Base-by-base conservation (phyloP, 2,113 vertebrate genomes). In the Melierax canorus region DNA sequence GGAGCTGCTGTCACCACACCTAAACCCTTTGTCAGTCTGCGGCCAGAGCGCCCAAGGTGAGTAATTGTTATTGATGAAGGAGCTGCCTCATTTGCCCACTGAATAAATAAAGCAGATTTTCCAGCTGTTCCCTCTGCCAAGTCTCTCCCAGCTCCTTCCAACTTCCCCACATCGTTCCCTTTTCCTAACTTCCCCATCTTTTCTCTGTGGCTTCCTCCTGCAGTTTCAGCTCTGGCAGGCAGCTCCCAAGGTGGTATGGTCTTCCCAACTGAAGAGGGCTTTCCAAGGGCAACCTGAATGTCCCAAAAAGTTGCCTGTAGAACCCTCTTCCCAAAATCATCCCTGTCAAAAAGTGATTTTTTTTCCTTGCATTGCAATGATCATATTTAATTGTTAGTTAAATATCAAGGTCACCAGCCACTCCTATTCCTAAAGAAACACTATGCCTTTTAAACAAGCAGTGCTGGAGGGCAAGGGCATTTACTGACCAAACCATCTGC, bases 41-140 rank as follows among this genome's bases (percentile, higher is more conserved):
- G 72, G 60, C 73, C n/a, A 59, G 32, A 67, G 69, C 0, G 0
- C 30, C 72, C 26, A 32, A 46, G 19, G 60, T 80, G 59, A 88
- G 51, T 80, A 88, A 74, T 90, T 90, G 68, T 67, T 82, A 94
- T 46, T 84, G 62, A 68, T 46, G 83, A 56, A 92, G n/a, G 36
- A 91, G 68, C 27, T 75, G 76, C 43, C 53, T 78, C 68, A 30
- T 89, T 94, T 89, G 86, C 60, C 69, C 66, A 26, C 73, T 46
- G 73, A 85, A 92, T 89, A 82, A 96, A 81, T 88, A 87, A 87
- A 85, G 53, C 69, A 66, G 50, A n/a, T 91, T 95, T 94, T 68
- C 80, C 69, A 88, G 22, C 43, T 86, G 8, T 84, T 95, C 66
- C 64, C 17, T 94, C 50, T 41, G 80, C 78, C 27, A 38, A 30